Base-by-base conservation (phyloP, 2,797 vertebrate species). In the Cetoscarus ocellatus region DNA sequence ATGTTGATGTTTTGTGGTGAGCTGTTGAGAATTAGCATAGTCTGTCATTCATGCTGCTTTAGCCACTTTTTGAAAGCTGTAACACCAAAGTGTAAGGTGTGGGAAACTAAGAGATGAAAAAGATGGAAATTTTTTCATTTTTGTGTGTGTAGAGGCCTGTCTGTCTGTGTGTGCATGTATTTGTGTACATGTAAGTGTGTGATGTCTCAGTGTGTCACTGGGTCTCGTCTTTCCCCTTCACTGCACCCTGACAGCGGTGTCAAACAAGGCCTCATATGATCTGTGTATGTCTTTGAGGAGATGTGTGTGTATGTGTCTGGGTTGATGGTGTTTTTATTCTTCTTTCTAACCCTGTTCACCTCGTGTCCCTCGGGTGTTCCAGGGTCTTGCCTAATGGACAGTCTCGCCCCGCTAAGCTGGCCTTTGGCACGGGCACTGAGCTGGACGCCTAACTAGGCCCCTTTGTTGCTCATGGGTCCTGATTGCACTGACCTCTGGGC, bases 401-500 rank as follows among this genome's bases (percentile, higher is more conserved):
- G 92, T 89, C 89, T 89, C 68, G 88, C 87, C 91, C 88, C 60
- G 34, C 84, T 89, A 91, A 88, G 86, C 88, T 91, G 93, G 86
- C 92, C 92, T 94, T 93, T 94, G 86, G 89, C 87, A 86, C 53
- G 55, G 90, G 88, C 89, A 74, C 85, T 90, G 86, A 85, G 89
- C 88, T 58, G 88, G 89, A 86, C 63, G 88, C 88, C 90, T 92
- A 92, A 91, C 89, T 88, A 86, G 85, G 81, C 82, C 83, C 88
- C 82, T 82, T 87, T 89, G 89, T 93, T 92, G 92, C 92, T 94
- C 87, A 93, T 93, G 86, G 92, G 90, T 88, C 88, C 88, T 94
- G 91, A 93, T 94, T 91, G 90, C 51, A 17, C 81, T 92, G 93
- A 95, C 92, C 92, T 89, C 85, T 80, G 92, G 89, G 85, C 82